Base-by-base conservation (phyloP, 2,888 invertebrate genomes). In the Pseudanteris insignis region DNA sequence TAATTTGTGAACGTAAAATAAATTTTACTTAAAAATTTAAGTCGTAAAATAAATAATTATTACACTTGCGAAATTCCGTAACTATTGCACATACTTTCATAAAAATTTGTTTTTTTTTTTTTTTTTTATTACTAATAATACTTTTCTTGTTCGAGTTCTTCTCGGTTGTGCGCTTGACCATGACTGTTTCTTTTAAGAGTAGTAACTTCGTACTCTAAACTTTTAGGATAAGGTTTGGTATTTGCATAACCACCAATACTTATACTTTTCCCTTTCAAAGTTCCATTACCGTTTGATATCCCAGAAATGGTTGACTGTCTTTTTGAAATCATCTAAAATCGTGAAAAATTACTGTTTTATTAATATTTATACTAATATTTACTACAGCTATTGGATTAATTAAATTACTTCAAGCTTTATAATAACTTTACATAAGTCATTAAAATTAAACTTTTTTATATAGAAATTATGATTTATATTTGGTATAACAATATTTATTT, bases 121-220 rank as follows among this genome's bases (percentile, higher is more conserved):
- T 38, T 64, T 84, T 10, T 47, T 81, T 26, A n/a, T n/a, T 5
- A 6, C 26, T 18, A 86, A 72, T 87, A 87, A 71, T 87, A 88
- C 70, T 87, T 87, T 63, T 88, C 88, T 54, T 87, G 87, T 69
- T 88, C 88, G 4, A 84, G 74, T 66, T 87, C 87, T 11, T 86
- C 81, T 60, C 86, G 84, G 59, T 82, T 86, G 37, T 84, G 85
- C 36, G 75, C 73, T 29, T 76, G 76, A 15, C 76, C 84, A 81
- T 90, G 83, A 67, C 91, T 90, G 76, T 91, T 90, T 37, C 91
- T 82, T 67, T 89, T 86, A 26, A 91, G 78, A 0, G 91, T 91
- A 9, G 90, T 88, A 41, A 89, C 87, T 73, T 92, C 91, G 72
- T 89, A 91, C 65, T 92, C 92, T 70, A 86, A 85, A 58, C 84